Percentiles rank a stretch among this genome's conserved stretches.
Conservation (phyloP, 2,113 vertebrate species). For the Axis porcinus region DNA sequence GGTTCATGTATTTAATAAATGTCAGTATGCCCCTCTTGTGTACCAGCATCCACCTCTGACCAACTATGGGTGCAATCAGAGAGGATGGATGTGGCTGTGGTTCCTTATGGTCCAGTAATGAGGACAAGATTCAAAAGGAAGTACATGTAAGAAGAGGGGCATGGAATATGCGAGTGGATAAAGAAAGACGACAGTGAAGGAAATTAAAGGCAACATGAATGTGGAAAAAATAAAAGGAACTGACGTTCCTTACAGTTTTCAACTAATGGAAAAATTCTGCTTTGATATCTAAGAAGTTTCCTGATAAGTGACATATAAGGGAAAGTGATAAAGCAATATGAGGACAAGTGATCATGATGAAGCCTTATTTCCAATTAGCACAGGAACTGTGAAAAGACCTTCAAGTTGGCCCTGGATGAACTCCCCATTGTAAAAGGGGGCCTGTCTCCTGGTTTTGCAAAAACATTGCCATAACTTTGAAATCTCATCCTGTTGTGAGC, state of each 20-base stretch:
- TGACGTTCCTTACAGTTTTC: background rate
- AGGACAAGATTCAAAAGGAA: background rate
- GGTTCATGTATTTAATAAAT: background rate
- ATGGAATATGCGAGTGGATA: background rate
- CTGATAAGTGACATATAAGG: background rate
- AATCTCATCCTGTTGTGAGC: background rate
- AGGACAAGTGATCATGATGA: no score
- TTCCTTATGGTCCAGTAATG: no score
- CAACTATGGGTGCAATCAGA: background rate
- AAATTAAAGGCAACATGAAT: background rate
- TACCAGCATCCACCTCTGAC: background rate
- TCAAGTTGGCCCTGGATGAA: fast-evolving
- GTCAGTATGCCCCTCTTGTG: background rate
- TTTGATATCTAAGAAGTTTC: background rate
- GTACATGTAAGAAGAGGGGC: background rate
- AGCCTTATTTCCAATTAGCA: background rate
- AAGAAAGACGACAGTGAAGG: background rate
- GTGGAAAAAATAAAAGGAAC: background rate
- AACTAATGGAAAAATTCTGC: background rate
- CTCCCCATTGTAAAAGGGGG: background rate
- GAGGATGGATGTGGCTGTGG: background rate
- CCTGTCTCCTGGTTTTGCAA: background rate
- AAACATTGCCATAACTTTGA: background rate
- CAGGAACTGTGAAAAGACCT: background rate
- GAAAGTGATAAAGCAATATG: background rate